A percentile compares a stretch with the other conserved stretches of the same genome.
Conservation (phyloP, 2,113 vertebrate genomes). For the Calonectris borealis region DNA sequence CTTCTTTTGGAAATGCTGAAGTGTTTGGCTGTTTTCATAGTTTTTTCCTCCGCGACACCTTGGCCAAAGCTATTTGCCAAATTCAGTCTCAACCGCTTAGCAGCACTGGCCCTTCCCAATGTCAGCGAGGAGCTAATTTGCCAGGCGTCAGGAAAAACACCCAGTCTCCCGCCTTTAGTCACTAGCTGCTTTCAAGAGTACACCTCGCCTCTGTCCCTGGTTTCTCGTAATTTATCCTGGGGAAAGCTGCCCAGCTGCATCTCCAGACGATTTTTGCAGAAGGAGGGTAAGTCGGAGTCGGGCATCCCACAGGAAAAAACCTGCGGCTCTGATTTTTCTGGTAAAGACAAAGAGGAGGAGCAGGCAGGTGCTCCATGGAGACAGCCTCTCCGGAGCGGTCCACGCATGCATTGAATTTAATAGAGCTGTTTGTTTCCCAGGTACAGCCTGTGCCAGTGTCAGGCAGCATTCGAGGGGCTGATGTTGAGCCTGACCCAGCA, state of each 20-base stretch:
- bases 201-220: not conserved
- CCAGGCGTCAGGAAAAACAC: not conserved
- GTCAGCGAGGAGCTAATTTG: not conserved
- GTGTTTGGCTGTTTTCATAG: not conserved
- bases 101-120: not conserved
- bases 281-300: not conserved
- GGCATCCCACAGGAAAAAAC: not conserved
- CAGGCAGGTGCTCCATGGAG: slow-evolving; percentile 40
- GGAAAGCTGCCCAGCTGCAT: not conserved
- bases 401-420: not conserved
- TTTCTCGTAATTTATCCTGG: not conserved
- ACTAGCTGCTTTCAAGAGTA: not conserved
- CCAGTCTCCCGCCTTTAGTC: not conserved
- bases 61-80: not conserved
- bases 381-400: not conserved
- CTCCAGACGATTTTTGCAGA: not conserved
- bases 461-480: not conserved
- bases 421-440: slow-evolving; percentile 13
- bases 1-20: not conserved
- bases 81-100: not conserved
- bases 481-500: not conserved
- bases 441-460: not conserved
- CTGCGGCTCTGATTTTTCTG: not conserved
- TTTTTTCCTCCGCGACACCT: not conserved
- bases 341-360: not conserved